phyloP scores from a whole-genome alignment of 2,888 invertebrate genomes.

The Tiliacea citrago region DNA sequence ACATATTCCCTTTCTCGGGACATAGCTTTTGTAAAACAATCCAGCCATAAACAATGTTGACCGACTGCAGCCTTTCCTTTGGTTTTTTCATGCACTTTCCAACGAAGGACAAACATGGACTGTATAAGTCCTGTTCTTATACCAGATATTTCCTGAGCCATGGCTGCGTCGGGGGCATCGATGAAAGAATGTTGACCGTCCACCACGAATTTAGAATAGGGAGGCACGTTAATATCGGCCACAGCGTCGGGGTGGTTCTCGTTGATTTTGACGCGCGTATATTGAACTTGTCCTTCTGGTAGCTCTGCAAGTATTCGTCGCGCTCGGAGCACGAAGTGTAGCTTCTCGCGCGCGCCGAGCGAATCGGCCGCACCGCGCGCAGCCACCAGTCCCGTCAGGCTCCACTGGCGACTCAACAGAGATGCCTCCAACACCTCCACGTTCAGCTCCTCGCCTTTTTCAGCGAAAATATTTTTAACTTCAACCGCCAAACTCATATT shows the following conservation, averaged over 20 bases:
- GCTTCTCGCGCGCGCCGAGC: conserved; percentile 81
- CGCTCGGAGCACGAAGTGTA: conserved; percentile 84
- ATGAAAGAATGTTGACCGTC: conserved; percentile 77
- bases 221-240: conserved; percentile 72
- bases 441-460: conserved; percentile 91
- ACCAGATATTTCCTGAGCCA: conserved; percentile 61
- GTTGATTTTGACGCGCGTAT: conserved; percentile 80
- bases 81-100: conserved; percentile 91
- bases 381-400: conserved; percentile 83
- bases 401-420: conserved; percentile 92
- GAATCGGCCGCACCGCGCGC: conserved; percentile 75
- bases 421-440: conserved; percentile 91
- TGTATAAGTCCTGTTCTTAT: conserved; percentile 79
- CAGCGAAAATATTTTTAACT: conserved; percentile 93
- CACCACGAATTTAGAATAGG: conserved; percentile 81
- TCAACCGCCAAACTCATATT: conserved; percentile 93
- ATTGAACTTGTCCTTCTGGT: conserved; percentile 76
- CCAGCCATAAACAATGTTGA: conserved; percentile 93
- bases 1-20: conserved; percentile 82
- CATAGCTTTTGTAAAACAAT: conserved; percentile 90
- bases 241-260: conserved; percentile 72
- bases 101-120: conserved; percentile 87
- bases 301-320: conserved; percentile 73
- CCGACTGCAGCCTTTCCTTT: conserved; percentile 91
- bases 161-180: conserved; percentile 71